Conservation (phyloP, 1,140 invertebrate species). For the Tetramorium parvispinum region DNA sequence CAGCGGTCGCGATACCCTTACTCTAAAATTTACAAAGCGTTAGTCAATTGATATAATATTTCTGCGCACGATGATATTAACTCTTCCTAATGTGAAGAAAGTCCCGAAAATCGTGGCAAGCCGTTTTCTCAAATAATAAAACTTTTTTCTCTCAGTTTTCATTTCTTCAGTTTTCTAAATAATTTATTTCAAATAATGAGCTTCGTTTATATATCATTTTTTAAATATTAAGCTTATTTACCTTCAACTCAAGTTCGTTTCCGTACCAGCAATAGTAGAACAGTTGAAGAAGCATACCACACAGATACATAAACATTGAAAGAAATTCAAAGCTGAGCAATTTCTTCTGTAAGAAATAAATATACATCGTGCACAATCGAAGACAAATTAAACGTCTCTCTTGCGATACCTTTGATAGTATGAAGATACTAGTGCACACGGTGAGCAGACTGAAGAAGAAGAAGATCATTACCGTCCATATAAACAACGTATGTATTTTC, state of each 20-base stretch:
- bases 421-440: conserved; percentile 48
- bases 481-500: conserved; percentile 9
- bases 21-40: neutral
- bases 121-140: neutral
- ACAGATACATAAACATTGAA: conserved; percentile 29
- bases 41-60: neutral
- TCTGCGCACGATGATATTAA: neutral
- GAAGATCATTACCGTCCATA: conserved; percentile 37
- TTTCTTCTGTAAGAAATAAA: conserved; percentile 36
- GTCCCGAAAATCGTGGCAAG: neutral
- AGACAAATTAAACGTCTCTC: neutral
- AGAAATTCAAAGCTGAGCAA: conserved; percentile 39
- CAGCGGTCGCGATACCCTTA: conserved; percentile 6
- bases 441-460: conserved; percentile 51
- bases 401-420: conserved; percentile 41
- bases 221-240: neutral
- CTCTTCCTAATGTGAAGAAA: neutral
- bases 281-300: conserved; percentile 47
- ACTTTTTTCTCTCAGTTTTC: neutral
- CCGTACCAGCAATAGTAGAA: conserved; percentile 66
- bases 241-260: conserved; percentile 59
- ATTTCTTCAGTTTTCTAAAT: too few relatives aligned
- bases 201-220: too few relatives aligned
- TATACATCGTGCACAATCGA: neutral
- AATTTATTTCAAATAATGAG: neutral